Evolutionary conservation across 2,797 vertebrate genomes (phyloP), one percentile per base, ranked within the genome.

Genomic region (Aselliscus stoliczkanus): DNA sequence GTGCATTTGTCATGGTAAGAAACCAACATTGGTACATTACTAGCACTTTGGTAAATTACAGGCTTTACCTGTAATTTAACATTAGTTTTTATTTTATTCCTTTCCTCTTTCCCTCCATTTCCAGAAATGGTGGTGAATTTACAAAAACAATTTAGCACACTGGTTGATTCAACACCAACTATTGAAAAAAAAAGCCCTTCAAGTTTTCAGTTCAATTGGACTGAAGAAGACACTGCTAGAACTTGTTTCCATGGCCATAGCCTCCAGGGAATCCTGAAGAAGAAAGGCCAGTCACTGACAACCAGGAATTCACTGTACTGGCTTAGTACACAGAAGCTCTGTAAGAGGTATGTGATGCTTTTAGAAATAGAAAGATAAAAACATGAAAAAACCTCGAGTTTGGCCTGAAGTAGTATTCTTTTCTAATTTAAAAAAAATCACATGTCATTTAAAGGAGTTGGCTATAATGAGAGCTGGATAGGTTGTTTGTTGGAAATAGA

Each of bases 131-230:
- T 98, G 93, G 98, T 98, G 58, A 98, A 97, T 94, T 98, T 99
- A 62, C 98, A 99, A 37, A 98, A 96, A 67, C 98, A 98, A n/a
- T 99, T 99, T 95, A 96, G 98, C 56, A 90, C 97, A 64, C 97
- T 99, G 54, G 91, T 93, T 58, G 98, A 97, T 70, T 96, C 98
- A 8, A 6, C 60, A 73, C 93, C 37, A 83, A 21, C 88, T 85
- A 62, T 92, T 89, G 97, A 96, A 81, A 97, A 97, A 83, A 97
- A 94, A 76, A 89, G 91, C 39, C 98, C 98, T 94, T 98, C 98
- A 31, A 99, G 98, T 97, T 99, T 99, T 97, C 98, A 98, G 97
- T 98, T 99, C 90, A 97, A 37, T 3, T 99, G 99, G 99, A 98
- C 98, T 70, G 96, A 98, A 70, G 98, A 97, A 91, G 98, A 95